Conservation (phyloP, 2,888 invertebrate genomes). For the Hybos culiciformis region DNA sequence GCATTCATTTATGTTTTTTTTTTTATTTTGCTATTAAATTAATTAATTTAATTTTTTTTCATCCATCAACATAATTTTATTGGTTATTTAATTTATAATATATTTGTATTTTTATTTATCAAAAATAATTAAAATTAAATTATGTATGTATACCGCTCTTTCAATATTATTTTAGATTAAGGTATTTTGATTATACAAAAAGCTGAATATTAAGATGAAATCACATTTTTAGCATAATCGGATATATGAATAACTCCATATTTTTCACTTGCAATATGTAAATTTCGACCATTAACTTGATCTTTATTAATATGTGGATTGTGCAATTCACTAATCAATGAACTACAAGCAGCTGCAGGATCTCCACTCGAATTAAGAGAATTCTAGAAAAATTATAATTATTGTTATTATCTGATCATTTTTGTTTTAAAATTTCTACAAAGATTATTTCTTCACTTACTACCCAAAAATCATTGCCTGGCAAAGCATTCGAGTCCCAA, state of each 20-base stretch:
- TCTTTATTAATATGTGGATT: constrained; percentile 35
- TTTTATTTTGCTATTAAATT: no score
- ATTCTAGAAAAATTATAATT: neutral
- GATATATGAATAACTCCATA: constrained; percentile 13
- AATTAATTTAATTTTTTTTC: no score
- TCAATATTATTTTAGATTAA: no score
- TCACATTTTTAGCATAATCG: constrained; percentile 10
- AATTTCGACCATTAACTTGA: constrained; percentile 31
- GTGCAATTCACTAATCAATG: constrained; percentile 38
- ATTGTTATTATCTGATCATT: neutral
- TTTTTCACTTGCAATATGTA: constrained; percentile 29
- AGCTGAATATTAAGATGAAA: no score
- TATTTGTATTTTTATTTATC: no score
- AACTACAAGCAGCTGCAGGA: constrained; percentile 39
- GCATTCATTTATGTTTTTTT: no score
- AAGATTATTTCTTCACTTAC: constrained; percentile 17
- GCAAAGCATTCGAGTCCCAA: constrained; percentile 53
- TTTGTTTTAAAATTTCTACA: neutral
- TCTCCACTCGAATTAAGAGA: constrained; percentile 24
- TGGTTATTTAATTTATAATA: no score
- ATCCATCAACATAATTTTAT: no score
- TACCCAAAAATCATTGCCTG: constrained; percentile 52
- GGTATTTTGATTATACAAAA: no score
- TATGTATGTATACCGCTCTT: no score
- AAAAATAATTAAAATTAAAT: no score